These are phyloP conservation scores for Lasioglossum pauxillum DNA, from an alignment of 2,888 invertebrate species.

Conservation along the genomic window DNA sequence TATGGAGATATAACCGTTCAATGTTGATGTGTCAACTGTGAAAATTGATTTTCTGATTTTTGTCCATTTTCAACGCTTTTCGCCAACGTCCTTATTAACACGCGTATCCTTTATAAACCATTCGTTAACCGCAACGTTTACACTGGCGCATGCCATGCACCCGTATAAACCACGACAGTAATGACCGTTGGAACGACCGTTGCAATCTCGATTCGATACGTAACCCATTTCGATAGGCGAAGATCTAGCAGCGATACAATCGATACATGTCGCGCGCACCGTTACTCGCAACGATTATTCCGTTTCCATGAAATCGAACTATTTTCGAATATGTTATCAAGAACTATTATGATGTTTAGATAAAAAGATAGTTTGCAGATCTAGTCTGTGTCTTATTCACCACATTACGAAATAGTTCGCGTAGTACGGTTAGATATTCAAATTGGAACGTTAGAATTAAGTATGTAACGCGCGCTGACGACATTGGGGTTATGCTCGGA, in stretches of 20 bases:
- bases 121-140: background rate
- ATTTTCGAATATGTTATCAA: background rate
- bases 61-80: background rate
- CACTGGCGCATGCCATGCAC: background rate
- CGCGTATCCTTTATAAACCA: background rate
- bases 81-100: background rate
- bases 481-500: background rate
- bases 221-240: slow-evolving; percentile 4
- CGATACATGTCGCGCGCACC: background rate
- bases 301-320: background rate
- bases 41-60: background rate
- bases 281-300: background rate
- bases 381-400: background rate
- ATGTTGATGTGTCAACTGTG: background rate
- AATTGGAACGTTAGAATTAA: slow-evolving; percentile 5
- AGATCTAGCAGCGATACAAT: background rate
- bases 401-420: background rate
- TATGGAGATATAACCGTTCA: no score
- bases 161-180: background rate
- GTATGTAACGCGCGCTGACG: background rate
- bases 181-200: slow-evolving; percentile 10
- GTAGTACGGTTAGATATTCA: slow-evolving; percentile 15
- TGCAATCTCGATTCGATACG: background rate
- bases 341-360: background rate
- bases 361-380: background rate